Evolutionary conservation across 2,888 invertebrate genomes (phyloP), one percentile per base, ranked within the genome.

Genomic region (Lasiommata megera): DNA sequence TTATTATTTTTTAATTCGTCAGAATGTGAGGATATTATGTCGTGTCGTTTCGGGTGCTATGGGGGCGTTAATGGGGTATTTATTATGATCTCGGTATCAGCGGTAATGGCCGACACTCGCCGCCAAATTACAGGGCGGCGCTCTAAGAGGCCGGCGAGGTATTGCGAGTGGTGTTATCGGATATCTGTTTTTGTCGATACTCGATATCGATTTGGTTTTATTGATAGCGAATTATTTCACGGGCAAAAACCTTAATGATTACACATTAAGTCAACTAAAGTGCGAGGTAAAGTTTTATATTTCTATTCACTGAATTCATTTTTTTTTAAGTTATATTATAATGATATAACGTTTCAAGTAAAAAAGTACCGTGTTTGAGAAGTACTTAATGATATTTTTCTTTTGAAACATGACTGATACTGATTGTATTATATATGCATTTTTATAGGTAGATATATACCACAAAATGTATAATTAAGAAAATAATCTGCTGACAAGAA

Each of bases 81-180:
- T 90, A 90, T 90, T 89, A 90, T 89, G 89, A 89, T 90, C 88
- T 84, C 82, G 86, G 88, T 88, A 89, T 89, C 88, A 86, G 83
- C 82, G 75, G 86, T 88, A 90, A 89, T 90, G 85, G 88, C 88
- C 88, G 84, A 87, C 89, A 90, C 89, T 90, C 84, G 86, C 86
- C 80, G 88, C 86, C 89, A 91, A 91, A 91, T 91, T 91, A 91
- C 89, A 91, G 90, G 90, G 91, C 91, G 90, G 89, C 84, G 71
- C 68, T 77, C 79, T 83, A 68, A 83, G 80, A 84, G 78, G 70
- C 72, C 74, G 79, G 74, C 80, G 81, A 83, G 83, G 77, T 75
- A 76, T 70, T 79, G 63, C 74, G 69, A 71, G 67, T 67, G 70
- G 67, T 66, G 77, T 82, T 87, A 84, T 86, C 88, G 86, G 86